Percentiles rank a stretch among this genome's conserved stretches.
Evolutionary conservation across 2,113 vertebrate genomes (phyloP).

Genomic region (Herpetotheres cachinnans): DNA sequence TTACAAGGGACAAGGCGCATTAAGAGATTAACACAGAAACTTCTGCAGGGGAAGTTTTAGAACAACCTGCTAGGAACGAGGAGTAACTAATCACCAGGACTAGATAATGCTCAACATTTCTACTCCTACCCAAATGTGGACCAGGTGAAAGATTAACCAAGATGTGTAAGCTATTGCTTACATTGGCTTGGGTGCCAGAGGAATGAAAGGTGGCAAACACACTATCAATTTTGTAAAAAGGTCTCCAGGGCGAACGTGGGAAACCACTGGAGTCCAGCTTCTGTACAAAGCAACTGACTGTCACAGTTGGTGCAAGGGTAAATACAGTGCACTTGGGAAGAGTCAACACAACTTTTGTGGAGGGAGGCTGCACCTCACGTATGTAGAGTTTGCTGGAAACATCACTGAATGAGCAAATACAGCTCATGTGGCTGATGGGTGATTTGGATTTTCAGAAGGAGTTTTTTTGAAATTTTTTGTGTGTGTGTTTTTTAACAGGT

Average conservation of each 20-base stretch:
- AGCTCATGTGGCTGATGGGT: not conserved
- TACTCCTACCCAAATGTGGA: not conserved
- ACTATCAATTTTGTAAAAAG: not conserved
- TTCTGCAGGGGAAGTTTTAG: not conserved
- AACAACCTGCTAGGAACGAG: not conserved
- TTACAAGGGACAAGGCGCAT: not conserved
- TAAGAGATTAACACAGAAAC: not conserved
- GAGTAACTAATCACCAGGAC: not conserved
- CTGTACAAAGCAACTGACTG: not conserved
- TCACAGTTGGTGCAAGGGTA: not conserved
- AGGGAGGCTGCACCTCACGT: not conserved
- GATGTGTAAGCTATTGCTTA: not conserved
- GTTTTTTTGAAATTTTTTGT: not conserved
- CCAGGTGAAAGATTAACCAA: not conserved
- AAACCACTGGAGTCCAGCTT: not conserved
- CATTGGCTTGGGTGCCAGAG: not conserved
- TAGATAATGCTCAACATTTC: not conserved
- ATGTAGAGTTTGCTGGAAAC: not conserved
- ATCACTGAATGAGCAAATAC: not conserved
- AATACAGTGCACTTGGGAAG: not conserved
- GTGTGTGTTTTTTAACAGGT: not conserved
- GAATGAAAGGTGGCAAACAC: not conserved
- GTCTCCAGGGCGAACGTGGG: not conserved
- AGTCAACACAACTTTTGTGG: not conserved
- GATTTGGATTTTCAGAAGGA: not conserved